A percentile compares a stretch with the other conserved stretches of the same genome.
phyloP scores from a whole-genome alignment of 2,888 invertebrate species.

The Rotaria macrura region DNA sequence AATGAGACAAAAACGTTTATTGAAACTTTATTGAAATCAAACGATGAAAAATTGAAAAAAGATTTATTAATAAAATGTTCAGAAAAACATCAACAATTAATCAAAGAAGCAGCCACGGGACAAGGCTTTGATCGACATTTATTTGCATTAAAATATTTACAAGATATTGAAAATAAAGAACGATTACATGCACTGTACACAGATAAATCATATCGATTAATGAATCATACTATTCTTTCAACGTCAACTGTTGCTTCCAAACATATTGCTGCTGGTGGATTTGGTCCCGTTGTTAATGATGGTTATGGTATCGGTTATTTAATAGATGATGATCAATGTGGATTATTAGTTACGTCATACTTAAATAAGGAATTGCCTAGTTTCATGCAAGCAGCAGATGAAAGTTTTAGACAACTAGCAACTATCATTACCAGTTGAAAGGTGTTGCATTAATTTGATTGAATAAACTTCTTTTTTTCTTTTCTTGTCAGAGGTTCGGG shows the following conservation, averaged over 20 bases:
- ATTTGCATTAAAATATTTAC: conserved; percentile 67
- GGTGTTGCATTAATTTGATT: too few relatives aligned
- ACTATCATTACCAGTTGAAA: conserved; percentile 7
- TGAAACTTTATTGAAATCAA: conserved; percentile 43
- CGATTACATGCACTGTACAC: conserved; percentile 60
- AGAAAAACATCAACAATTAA: conserved; percentile 65
- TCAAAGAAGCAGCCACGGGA: conserved; percentile 90
- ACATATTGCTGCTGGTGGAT: conserved; percentile 74
- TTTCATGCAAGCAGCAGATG: conserved; percentile 23
- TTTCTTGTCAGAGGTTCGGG: too few relatives aligned
- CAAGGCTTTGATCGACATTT: conserved; percentile 93
- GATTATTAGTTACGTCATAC: conserved; percentile 30
- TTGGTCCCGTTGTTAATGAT: conserved; percentile 79
- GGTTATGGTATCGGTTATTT: conserved; percentile 67
- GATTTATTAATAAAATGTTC: conserved; percentile 73
- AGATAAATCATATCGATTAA: conserved; percentile 65
- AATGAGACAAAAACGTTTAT: conserved; percentile 61
- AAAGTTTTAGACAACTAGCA: conserved; percentile 21
- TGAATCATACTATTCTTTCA: conserved; percentile 80
- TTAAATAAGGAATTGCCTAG: conserved; percentile 19
- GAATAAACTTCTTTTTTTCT: too few relatives aligned
- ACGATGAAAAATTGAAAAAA: conserved; percentile 38
- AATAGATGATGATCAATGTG: conserved; percentile 29
- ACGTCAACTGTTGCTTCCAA: conserved; percentile 84
- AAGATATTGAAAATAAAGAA: conserved; percentile 37